A percentile compares a stretch with the other conserved stretches of the same genome.
These are phyloP conservation scores for Eustalomyia histrio DNA, from an alignment of 2,888 invertebrate genomes.

Conservation along the genomic window DNA sequence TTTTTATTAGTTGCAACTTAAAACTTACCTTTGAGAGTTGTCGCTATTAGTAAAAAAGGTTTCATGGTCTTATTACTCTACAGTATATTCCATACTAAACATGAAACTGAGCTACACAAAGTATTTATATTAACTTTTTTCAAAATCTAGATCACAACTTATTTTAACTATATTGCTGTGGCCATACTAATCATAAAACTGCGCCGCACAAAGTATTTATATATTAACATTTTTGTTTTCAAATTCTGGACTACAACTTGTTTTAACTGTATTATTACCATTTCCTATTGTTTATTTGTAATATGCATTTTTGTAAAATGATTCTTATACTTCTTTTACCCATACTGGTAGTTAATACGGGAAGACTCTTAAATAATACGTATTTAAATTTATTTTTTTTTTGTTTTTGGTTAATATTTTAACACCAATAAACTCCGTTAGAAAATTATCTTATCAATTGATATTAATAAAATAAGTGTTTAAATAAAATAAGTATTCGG, in stretches of 20 bases:
- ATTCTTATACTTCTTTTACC: not conserved
- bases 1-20: not conserved
- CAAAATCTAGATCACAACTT: too few relatives aligned
- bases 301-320: not conserved
- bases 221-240: not conserved
- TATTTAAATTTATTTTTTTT: not conserved
- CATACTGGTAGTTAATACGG: not conserved
- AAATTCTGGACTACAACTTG: not conserved
- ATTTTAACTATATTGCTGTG: too few relatives aligned
- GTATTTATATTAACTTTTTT: conserved; percentile 15
- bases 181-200: conserved; percentile 8
- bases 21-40: conserved; percentile 25
- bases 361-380: not conserved
- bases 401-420: too few relatives aligned
- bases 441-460: not conserved
- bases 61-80: not conserved
- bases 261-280: not conserved
- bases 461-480: not conserved
- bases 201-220: conserved; percentile 17
- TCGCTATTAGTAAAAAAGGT: not conserved
- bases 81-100: conserved; percentile 7
- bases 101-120: not conserved
- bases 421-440: not conserved
- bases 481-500: too few relatives aligned
- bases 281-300: not conserved